phyloP scores from a whole-genome alignment of 1,140 invertebrate species.

The Psix sp. region DNA sequence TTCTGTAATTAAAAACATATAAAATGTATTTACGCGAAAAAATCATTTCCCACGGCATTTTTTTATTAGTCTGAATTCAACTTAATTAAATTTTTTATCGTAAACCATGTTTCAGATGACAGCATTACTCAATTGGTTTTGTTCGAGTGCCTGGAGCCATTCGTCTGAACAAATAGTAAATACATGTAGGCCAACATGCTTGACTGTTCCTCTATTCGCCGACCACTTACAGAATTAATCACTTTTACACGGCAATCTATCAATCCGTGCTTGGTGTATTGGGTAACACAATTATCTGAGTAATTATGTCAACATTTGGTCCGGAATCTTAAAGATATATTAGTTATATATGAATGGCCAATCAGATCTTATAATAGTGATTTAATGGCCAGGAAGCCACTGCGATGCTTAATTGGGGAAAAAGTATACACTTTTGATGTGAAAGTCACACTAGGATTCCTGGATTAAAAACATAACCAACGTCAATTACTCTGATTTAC shows the following conservation, averaged over 20 bases:
- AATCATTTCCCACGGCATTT: too few species aligned
- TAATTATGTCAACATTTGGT: slow-evolving; percentile 37
- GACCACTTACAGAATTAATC: slow-evolving; percentile 26
- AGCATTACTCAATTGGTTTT: neutral
- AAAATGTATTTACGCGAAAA: too few species aligned
- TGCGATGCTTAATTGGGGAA: slow-evolving; percentile 29
- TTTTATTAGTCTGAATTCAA: too few species aligned
- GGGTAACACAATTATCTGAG: slow-evolving; percentile 26
- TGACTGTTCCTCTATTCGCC: slow-evolving; percentile 13
- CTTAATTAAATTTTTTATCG: too few species aligned
- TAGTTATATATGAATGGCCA: slow-evolving; percentile 28
- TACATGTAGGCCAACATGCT: slow-evolving; percentile 11
- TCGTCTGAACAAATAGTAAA: slow-evolving; percentile 20
- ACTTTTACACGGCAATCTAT: slow-evolving; percentile 29
- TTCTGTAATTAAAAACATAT: too few species aligned
- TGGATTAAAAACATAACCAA: too few species aligned
- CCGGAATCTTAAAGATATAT: slow-evolving; percentile 18
- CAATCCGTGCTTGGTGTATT: slow-evolving; percentile 26
- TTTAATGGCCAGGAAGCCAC: slow-evolving; percentile 25
- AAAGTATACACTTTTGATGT: slow-evolving; percentile 12
- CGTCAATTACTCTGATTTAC: too few species aligned
- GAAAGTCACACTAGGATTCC: slow-evolving; percentile 10
- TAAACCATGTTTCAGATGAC: neutral
- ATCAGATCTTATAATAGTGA: slow-evolving; percentile 19
- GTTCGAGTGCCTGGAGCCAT: neutral